Base-by-base conservation (phyloP, 2,888 invertebrate genomes). In the Acrobeloides nanus region DNA sequence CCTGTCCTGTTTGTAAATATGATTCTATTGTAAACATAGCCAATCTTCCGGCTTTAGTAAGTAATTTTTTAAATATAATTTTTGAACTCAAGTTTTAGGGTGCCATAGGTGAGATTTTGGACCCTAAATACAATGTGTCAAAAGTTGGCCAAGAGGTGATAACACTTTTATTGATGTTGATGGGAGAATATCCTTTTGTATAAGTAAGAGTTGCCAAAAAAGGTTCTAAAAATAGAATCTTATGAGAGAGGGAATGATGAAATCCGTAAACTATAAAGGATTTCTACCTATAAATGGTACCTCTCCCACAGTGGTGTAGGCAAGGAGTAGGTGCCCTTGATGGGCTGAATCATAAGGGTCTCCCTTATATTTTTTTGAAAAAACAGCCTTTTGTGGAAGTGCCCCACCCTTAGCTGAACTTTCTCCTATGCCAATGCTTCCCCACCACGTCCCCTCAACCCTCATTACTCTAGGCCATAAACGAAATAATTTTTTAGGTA, bases 111-210 rank as follows among this genome's bases (percentile, higher is more conserved):
- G 64, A 54, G 8, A 49, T 67, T 48, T 46, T 50, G 8, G 60
- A 67, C 35, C 66, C 67, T 4, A 45, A 54, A 21, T 66, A 61
- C 47, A 35, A 48, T 7, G 53, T 67, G 20, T 38, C 57, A 4
- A 31, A 37, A 6, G 46, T 47, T 7, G 55, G 52, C 12, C 42
- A 53, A 25, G 39, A 40, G 4, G 47, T 63, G 20, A 59, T 66
- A 29, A 44, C 55, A 1, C 33, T 47, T 4, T 48, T 46, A 10
- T 37, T 66, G 8, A 43, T 59, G 3, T 41, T 60, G 7, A 26
- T 63, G 1, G 66, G 66, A 21, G 64, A 64, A 33, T 59, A 59
- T 39, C 59, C 66, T 3, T 63, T 66, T 37, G 54, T 59, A 64
- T 64, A 21, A 29, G 26, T 50, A 3, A 1, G 23, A 46, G 15